These are phyloP conservation scores for Polypedilum vanderplanki DNA, from an alignment of 1,140 invertebrate species.

Conservation along the genomic window DNA sequence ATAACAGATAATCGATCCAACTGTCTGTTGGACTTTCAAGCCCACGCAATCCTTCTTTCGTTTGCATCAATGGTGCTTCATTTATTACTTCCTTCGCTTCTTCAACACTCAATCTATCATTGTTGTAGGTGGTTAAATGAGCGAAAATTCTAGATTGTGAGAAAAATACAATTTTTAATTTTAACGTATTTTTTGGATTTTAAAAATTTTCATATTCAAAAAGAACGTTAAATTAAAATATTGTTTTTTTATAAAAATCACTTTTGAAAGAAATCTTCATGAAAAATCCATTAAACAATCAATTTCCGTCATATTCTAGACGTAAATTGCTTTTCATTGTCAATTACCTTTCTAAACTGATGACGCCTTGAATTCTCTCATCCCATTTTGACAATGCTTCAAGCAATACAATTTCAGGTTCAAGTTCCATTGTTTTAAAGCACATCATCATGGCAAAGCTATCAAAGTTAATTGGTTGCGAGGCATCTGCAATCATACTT, in stretches of 20 bases:
- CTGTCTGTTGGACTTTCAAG: slow-evolving; percentile 35
- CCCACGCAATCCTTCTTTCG: slow-evolving; percentile 44
- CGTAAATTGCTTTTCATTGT: slow-evolving; percentile 29
- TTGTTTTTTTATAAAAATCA: no score
- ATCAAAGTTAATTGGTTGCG: slow-evolving; percentile 52
- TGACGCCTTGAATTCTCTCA: slow-evolving; percentile 49
- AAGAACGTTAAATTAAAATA: no score
- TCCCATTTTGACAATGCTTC: slow-evolving; percentile 56
- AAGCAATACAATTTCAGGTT: slow-evolving; percentile 53
- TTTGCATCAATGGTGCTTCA: slow-evolving; percentile 50
- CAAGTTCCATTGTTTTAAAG: slow-evolving; percentile 51
- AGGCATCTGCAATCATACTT: slow-evolving; percentile 53
- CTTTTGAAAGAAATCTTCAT: no score
- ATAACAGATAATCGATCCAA: slow-evolving; percentile 50
- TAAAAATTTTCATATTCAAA: no score
- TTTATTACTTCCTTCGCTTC: slow-evolving; percentile 55
- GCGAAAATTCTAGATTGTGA: slow-evolving; percentile 47
- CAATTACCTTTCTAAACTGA: slow-evolving; percentile 51
- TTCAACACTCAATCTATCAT: slow-evolving; percentile 50
- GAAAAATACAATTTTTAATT: neutral
- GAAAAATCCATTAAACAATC: neutral
- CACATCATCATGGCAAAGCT: slow-evolving; percentile 53
- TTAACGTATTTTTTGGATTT: no score
- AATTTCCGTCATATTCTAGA: neutral
- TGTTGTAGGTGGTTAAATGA: slow-evolving; percentile 52